These are phyloP conservation scores for Trisateles emortualis DNA, from an alignment of 2,888 invertebrate genomes.

Conservation along the genomic window DNA sequence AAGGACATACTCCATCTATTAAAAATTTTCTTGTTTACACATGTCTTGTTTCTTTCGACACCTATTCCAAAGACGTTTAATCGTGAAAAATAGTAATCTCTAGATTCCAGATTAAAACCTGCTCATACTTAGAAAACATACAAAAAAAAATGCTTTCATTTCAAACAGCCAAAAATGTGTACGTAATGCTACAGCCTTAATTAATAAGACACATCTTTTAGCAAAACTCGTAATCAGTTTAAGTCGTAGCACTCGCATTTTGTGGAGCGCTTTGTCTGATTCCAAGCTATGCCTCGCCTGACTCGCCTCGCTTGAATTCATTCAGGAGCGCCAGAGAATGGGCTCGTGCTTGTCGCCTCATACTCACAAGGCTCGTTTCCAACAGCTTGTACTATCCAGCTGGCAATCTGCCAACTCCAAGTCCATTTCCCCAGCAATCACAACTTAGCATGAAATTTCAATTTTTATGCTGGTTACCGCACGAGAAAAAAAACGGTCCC, in stretches of 20 bases:
- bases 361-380: slow-evolving; percentile 33
- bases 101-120: no score
- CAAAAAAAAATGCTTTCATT: no score
- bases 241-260: slow-evolving; percentile 15
- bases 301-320: slow-evolving; percentile 25
- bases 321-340: slow-evolving; percentile 27
- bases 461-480: slow-evolving; percentile 44
- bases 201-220: slow-evolving; percentile 1
- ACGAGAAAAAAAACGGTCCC: slow-evolving; percentile 14
- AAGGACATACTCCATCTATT: no score
- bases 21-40: no score
- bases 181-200: not conserved
- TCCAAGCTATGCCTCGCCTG: slow-evolving; percentile 15
- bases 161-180: no score
- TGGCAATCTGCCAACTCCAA: slow-evolving; percentile 50
- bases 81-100: no score
- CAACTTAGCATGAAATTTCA: slow-evolving; percentile 52
- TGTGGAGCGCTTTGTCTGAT: slow-evolving; percentile 18
- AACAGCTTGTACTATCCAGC: slow-evolving; percentile 42
- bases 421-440: slow-evolving; percentile 46
- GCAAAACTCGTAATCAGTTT: slow-evolving; percentile 15
- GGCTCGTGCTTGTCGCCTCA: slow-evolving; percentile 23
- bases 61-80: no score
- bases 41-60: no score
- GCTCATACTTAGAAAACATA: no score